Evolutionary conservation across 2,113 vertebrate species (phyloP).

Genomic region (Salvelinus alpinus): DNA sequence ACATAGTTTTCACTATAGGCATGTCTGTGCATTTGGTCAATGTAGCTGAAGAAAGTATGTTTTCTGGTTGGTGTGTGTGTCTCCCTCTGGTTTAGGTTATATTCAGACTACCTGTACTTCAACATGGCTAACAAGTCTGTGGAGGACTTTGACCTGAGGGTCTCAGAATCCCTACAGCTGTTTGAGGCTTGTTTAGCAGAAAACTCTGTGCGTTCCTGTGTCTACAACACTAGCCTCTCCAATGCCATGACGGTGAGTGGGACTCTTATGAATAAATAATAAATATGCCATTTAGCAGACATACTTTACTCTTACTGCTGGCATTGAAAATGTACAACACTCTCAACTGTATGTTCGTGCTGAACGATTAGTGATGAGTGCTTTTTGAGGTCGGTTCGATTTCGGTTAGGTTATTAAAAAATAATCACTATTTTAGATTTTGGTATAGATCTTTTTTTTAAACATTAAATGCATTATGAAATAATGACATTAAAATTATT

Average conservation of each 20-base stretch:
- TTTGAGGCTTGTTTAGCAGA: constrained; percentile 85
- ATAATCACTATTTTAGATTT: too few species aligned
- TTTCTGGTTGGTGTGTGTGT: too few species aligned
- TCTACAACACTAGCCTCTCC: constrained; percentile 88
- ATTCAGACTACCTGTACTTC: constrained; percentile 95
- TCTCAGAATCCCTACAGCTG: constrained; percentile 82
- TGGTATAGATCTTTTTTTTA: too few species aligned
- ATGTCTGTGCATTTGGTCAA: background rate
- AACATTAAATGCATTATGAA: too few species aligned
- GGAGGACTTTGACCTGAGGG: constrained; percentile 91
- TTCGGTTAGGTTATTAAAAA: too few species aligned
- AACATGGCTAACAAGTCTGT: constrained; percentile 88
- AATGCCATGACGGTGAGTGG: constrained; percentile 85
- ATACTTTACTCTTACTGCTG: background rate
- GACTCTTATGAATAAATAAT: background rate
- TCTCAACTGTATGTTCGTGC: too few species aligned
- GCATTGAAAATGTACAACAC: too few species aligned
- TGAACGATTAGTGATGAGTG: too few species aligned
- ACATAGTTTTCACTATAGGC: too few species aligned
- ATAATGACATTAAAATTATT: too few species aligned
- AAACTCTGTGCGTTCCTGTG: constrained; percentile 82
- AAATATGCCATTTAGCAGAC: background rate
- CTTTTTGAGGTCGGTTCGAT: too few species aligned
- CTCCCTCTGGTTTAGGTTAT: constrained; percentile 73
- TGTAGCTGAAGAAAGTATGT: background rate